Base-by-base conservation (phyloP, 2,888 invertebrate genomes). In the Standfussiana lucernea region DNA sequence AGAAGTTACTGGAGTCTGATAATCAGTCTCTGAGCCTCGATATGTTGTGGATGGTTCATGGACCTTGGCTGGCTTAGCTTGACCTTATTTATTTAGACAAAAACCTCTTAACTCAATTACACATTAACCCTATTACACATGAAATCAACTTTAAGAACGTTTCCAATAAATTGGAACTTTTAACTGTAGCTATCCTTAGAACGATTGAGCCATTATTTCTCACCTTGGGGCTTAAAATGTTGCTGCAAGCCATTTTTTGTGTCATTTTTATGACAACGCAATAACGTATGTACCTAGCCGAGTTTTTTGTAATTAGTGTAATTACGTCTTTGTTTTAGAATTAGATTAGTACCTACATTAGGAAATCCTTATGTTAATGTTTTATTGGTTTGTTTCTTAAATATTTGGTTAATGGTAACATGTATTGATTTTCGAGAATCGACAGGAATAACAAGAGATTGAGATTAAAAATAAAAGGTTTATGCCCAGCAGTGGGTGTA, bases 141-240 rank as follows among this genome's bases (percentile, higher is more conserved):
- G 24, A 8, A 28, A 21, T 62, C 28, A 59, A 74, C 37, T 79
- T 70, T 32, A 62, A 24, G 18, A 56, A 72, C 40, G 45, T 67
- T 45, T 72, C n/a, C 42, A 66, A 59, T 75, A 56, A 61, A 83
- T n/a, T 73, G 40, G n/a, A 59, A 37, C 65, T 69, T 76, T 40
- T 37, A 65, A 56, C 50, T 35, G 56, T 45, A n/a, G n/a, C n/a
- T n/a, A 72, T 71, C 18, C 47, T 77, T 72, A 59, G 67, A 76
- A 75, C 78, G 68, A 74, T 72, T 68, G 56, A 13, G 65, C 47
- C 37, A 82, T 84, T 84, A 78, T 73, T 40, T 73, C 50, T 85
- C 77, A 85, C 83, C 82, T 85, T 82, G 85, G 70, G n/a, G 59
- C 59, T 66, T 79, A 77, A 84, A 70, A 77, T 73, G 53, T 62